phyloP scores from a whole-genome alignment of 1,140 invertebrate genomes.

The Cylas formicarius region DNA sequence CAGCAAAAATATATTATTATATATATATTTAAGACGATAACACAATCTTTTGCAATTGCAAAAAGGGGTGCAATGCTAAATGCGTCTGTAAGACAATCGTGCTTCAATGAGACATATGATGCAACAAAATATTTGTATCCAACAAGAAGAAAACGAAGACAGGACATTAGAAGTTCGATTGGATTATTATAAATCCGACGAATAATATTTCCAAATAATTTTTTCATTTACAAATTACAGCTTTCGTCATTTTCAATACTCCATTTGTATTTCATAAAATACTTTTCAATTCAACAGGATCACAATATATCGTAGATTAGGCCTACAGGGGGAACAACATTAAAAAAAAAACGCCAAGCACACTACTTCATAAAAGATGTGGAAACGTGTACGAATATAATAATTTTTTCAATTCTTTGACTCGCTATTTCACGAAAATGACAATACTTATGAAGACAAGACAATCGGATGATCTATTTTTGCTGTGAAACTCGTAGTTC shows the following conservation, averaged over 20 bases:
- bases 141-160: conserved; percentile 5
- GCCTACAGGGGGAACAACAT: conserved; percentile 9
- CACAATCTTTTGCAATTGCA: conserved; percentile 4
- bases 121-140: conserved; percentile 3
- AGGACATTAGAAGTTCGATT: not conserved
- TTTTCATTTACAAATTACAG: not conserved
- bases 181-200: conserved; percentile 6
- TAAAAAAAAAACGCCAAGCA: conserved; percentile 10
- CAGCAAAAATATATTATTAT: not conserved
- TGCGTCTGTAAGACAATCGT: conserved; percentile 12
- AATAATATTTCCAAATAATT: not conserved
- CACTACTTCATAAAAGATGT: conserved; percentile 10
- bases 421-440: conserved; percentile 8
- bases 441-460: conserved; percentile 5
- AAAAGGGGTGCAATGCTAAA: conserved; percentile 5
- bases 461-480: no score
- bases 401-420: conserved; percentile 9
- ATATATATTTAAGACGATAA: not conserved
- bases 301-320: conserved; percentile 9
- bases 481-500: no score
- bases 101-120: conserved; percentile 11
- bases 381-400: conserved; percentile 10
- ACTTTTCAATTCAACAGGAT: conserved; percentile 3
- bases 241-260: not conserved
- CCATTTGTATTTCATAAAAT: no score